A percentile compares a stretch with the other conserved stretches of the same genome.
Conservation (phyloP, 2,797 vertebrate species). For the Florisuga fusca region DNA sequence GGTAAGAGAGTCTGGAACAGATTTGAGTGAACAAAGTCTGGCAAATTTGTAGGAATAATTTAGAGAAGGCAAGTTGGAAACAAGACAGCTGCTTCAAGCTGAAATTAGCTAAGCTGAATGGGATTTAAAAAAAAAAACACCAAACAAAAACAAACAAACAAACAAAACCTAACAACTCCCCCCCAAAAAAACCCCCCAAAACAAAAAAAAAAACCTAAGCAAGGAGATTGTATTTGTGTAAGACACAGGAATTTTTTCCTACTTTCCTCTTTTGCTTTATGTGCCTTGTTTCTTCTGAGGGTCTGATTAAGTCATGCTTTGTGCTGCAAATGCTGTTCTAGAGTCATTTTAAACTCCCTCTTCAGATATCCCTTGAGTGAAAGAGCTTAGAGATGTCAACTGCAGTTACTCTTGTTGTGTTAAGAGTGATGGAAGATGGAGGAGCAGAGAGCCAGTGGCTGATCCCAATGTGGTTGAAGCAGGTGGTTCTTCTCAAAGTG, state of each 20-base stretch:
- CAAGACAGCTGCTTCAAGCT: background rate
- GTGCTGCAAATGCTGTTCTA: background rate
- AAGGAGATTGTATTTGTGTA: background rate
- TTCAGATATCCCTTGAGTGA: background rate
- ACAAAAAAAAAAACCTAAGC: background rate
- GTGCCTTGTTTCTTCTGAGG: background rate
- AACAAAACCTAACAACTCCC: background rate
- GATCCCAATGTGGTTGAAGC: background rate
- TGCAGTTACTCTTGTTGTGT: background rate
- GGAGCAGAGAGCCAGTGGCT: background rate
- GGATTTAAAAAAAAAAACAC: background rate
- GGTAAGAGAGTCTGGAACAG: background rate
- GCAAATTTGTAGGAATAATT: background rate
- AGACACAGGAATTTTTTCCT: background rate
- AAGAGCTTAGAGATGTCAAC: slow-evolving; percentile 8
- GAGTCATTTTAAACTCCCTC: background rate
- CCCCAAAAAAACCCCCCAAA: background rate
- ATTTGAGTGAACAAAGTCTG: background rate
- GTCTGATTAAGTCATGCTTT: background rate
- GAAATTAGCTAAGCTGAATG: background rate
- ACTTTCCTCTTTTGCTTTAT: background rate
- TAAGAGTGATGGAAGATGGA: background rate
- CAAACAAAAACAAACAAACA: too few relatives aligned
- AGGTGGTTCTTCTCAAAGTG: background rate
- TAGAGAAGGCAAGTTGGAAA: background rate